Percentiles rank a stretch among this genome's conserved stretches.
Conservation (phyloP, 2,888 invertebrate species). For the Ceratothoa steindachneri region DNA sequence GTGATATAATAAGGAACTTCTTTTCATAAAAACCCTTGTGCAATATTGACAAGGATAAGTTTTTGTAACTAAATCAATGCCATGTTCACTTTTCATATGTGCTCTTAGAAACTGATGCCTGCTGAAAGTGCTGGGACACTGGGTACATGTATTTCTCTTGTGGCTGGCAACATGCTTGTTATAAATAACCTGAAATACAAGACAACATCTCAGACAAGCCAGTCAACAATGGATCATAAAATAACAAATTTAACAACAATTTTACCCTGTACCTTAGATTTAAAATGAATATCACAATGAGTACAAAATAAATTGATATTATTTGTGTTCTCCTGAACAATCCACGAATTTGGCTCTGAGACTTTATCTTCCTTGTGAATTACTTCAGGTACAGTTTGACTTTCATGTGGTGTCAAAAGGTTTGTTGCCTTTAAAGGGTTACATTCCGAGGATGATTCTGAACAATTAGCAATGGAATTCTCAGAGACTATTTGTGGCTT, state of each 20-base stretch:
- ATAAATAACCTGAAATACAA: conserved; percentile 22
- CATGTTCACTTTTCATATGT: conserved; percentile 50
- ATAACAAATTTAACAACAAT: no score
- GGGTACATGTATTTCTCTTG: conserved; percentile 49
- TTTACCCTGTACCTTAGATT: neutral
- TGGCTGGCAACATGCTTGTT: conserved; percentile 50
- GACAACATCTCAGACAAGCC: neutral
- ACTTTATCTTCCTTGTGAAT: neutral
- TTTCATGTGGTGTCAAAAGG: neutral
- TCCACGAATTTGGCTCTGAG: neutral
- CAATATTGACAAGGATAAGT: conserved; percentile 50
- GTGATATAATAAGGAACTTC: conserved; percentile 50
- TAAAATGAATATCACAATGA: neutral
- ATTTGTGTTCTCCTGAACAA: neutral
- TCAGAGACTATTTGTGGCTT: neutral
- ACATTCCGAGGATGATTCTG: no score
- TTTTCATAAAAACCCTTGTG: conserved; percentile 49
- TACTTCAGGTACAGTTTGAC: neutral
- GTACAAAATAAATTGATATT: neutral
- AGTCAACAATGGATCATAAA: no score
- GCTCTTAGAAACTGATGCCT: conserved; percentile 49
- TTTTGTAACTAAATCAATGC: conserved; percentile 48
- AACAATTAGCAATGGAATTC: neutral
- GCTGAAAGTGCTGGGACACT: conserved; percentile 49
- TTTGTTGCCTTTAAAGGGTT: no score